Base-by-base conservation (phyloP, 2,113 vertebrate genomes). In the Tyrannus savana region DNA sequence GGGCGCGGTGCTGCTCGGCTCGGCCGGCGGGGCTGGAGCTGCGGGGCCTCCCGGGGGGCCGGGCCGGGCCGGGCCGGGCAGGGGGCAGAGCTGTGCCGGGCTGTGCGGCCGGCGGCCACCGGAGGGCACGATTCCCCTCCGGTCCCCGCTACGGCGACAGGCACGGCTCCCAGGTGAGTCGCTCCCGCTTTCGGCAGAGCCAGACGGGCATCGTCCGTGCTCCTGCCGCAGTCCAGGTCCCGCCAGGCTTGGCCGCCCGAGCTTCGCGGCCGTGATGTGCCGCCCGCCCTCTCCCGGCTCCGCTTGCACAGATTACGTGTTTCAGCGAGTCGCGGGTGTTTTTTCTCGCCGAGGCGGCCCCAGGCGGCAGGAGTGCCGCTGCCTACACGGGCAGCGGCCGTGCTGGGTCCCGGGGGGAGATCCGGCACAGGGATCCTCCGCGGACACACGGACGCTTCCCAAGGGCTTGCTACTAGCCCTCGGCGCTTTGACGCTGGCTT, bases 91-190 rank as follows among this genome's bases (percentile, higher is more conserved):
- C 44, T 7, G 41, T n/a, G 72, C 2, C 1, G 56, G 84, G 97
- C 90, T 97, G 92, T 97, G 97, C 97, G 60, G 95, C 87, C 87
- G 94, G 80, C 97, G 97, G 97, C 98, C 98, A 98, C 98, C 97
- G 98, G 98, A 98, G 98, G 98, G 98, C 98, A 98, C 97, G 98
- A 98, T 98, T 98, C 98, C 96, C 97, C 93, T 90, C 89, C 94
- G 46, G 56, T 96, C 96, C 92, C 87, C 55, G 14, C 80, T 3
- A 41, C 31, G 24, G 27, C 24, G 39, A n/a, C 14, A n/a, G 33
- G 21, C 44, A 19, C 9, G 44, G 24, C 68, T 55, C 33, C 67
- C 79, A n/a, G 64, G 27, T 12, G 75, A 74, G 49, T 2, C 7
- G 15, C 39, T 41, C 17, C 35, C 46, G 3, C 31, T 62, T 4